These are phyloP conservation scores for Bellardia pandia DNA, from an alignment of 2,888 invertebrate species.

Conservation along the genomic window DNA sequence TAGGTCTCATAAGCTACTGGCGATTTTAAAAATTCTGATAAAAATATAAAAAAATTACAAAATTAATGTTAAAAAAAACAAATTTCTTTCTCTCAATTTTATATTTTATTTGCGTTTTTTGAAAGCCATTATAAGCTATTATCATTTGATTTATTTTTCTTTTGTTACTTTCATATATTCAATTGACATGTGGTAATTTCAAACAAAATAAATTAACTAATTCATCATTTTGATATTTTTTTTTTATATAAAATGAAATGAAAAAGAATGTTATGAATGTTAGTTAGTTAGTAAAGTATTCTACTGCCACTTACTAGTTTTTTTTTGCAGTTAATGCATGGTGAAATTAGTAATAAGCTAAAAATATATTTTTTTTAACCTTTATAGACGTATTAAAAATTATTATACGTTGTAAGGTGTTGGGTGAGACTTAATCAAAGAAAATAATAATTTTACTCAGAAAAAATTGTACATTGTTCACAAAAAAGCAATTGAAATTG, in stretches of 20 bases:
- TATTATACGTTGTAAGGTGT: background rate
- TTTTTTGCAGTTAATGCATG: background rate
- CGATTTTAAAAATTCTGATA: background rate
- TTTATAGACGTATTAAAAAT: background rate
- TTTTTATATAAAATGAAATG: background rate
- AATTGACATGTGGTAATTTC: background rate
- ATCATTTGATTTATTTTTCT: background rate
- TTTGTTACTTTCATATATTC: background rate
- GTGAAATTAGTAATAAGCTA: slow-evolving; percentile 11
- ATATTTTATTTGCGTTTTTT: background rate
- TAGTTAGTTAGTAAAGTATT: background rate
- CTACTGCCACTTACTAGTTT: background rate
- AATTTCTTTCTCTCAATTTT: background rate
- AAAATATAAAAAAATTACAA: too few relatives aligned
- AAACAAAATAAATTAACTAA: background rate
- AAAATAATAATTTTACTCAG: background rate
- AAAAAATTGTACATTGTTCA: too few relatives aligned
- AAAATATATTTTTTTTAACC: slow-evolving; percentile 8
- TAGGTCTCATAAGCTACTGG: too few relatives aligned
- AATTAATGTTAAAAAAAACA: background rate
- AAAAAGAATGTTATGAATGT: background rate
- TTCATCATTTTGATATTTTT: slow-evolving; percentile 3
- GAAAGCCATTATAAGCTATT: background rate
- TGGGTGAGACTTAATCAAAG: background rate
- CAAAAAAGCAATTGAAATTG: too few relatives aligned